phyloP scores from a whole-genome alignment of 2,797 vertebrate species.

The Esox lucius region DNA sequence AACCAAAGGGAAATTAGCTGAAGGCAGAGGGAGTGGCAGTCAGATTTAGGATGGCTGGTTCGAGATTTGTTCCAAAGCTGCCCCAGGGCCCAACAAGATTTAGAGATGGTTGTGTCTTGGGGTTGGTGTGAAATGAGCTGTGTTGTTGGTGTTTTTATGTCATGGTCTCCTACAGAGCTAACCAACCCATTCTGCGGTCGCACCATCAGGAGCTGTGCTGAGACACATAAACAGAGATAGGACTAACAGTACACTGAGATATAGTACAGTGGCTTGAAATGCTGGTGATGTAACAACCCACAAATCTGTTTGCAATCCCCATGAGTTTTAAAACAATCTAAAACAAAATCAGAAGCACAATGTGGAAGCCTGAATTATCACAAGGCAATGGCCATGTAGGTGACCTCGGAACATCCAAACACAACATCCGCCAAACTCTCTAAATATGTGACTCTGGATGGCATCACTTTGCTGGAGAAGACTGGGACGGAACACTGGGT shows the following conservation, averaged over 20 bases:
- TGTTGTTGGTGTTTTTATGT: neutral
- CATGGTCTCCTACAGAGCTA: neutral
- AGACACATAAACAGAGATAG: neutral
- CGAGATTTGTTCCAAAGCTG: neutral
- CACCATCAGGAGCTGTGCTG: neutral
- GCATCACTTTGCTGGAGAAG: neutral
- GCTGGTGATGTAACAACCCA: too few species aligned
- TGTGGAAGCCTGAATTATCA: too few species aligned
- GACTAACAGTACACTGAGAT: neutral
- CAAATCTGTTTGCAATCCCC: too few species aligned
- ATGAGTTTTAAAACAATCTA: too few species aligned
- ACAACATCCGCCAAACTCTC: neutral
- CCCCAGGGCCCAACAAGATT: conserved; percentile 1
- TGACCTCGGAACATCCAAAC: too few species aligned
- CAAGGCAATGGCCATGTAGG: too few species aligned
- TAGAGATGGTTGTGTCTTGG: neutral
- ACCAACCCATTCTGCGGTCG: neutral
- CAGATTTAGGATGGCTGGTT: neutral
- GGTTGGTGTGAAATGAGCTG: conserved; percentile 1
- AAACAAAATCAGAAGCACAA: too few species aligned
- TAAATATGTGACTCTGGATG: neutral
- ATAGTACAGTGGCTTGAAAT: neutral
- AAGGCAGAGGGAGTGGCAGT: neutral
- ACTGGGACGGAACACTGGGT: neutral
- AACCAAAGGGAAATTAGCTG: neutral